A percentile compares a stretch with the other conserved stretches of the same genome.
phyloP scores from a whole-genome alignment of 2,797 vertebrate genomes.

The Tolypeutes matacus region DNA sequence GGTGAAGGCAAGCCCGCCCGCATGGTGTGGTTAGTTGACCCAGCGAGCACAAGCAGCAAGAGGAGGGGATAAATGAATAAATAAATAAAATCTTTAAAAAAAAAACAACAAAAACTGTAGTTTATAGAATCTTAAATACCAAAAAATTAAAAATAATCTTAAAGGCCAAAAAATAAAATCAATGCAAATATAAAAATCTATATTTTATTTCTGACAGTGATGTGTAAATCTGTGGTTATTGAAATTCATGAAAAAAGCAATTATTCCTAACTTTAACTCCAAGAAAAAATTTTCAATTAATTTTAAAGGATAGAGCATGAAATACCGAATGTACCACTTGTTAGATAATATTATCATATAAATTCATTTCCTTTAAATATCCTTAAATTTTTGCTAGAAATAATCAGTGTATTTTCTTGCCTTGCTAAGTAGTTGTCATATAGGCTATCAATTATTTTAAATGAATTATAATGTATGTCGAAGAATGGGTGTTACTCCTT shows the following conservation, averaged over 20 bases:
- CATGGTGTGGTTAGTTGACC: no score
- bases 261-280: background rate
- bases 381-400: no score
- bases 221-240: background rate
- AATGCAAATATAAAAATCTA: background rate
- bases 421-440: no score
- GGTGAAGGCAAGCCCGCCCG: no score
- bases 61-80: no score
- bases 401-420: no score
- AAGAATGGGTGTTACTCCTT: no score
- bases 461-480: no score
- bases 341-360: background rate
- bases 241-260: background rate
- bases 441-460: no score
- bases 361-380: background rate
- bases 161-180: background rate
- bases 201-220: background rate
- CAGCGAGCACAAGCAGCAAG: no score
- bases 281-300: background rate
- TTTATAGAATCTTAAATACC: no score
- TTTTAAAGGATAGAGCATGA: background rate
- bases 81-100: no score
- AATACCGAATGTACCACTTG: background rate
- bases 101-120: background rate
- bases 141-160: background rate